Base-by-base conservation (phyloP, 2,888 invertebrate species). In the Thereva nobilitata region DNA sequence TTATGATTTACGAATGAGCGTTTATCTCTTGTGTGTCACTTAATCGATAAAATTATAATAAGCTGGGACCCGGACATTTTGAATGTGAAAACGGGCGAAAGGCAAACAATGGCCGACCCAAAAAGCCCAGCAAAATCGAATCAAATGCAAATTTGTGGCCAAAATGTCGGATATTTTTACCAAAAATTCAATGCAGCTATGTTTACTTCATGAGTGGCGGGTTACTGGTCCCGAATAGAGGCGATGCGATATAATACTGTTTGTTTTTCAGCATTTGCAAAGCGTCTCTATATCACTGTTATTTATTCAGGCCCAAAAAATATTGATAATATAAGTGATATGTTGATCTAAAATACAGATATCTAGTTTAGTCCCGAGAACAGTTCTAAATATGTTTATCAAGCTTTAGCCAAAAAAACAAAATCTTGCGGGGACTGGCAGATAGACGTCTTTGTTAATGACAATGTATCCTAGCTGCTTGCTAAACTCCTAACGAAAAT, bases 11-110 rank as follows among this genome's bases (percentile, higher is more conserved):
- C 50, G 50, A 50, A 23, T 8, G 23, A 37, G 50, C 49, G 44
- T 64, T 53, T 53, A 53, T 64, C 53, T 64, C 53, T 9, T 54
- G 45, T 50, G 38, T 64, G 64, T 64, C 64, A 64, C 53, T 54
- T 64, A 53, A 64, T 64, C 64, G 64, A 53, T 53, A 64, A 53
- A 54, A 64, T 64, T 64, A 64, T 64, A 53, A 64, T 53, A 64
- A 54, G 50, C 61, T 37, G 50, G 61, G 50, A 41, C 61, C 50
- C 61, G 50, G 50, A 61, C 50, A 61, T 61, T 61, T 61, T 61
- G 49, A n/a, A 50, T 50, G 50, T 50, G 49, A 23, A 23, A 61
- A 61, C 61, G 49, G 41, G 61, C 42, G 34, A 9, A 10, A 40
- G 50, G 50, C 50, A 50, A 61, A 61, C 61, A 61, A 61, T 50